Conservation (phyloP, 2,888 invertebrate species). For the Leptinotarsa juncta region DNA sequence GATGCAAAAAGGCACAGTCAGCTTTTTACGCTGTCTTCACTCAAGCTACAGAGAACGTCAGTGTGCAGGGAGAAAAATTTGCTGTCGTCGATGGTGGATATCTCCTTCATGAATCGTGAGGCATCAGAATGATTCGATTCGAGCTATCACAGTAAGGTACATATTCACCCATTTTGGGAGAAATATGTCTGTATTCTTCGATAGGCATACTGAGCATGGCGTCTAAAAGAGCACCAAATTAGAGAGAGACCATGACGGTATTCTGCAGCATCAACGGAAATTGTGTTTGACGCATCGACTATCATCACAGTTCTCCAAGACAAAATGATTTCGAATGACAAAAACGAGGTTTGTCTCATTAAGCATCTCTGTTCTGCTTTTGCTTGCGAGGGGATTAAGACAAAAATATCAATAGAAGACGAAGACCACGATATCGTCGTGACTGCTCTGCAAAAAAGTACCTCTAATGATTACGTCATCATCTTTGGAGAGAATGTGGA, state of each 20-base stretch:
- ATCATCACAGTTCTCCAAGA: slow-evolving; percentile 22
- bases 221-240: background rate
- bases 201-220: background rate
- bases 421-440: slow-evolving; percentile 25
- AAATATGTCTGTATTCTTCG: slow-evolving; percentile 4
- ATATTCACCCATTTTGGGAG: slow-evolving; percentile 24
- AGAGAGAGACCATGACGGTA: background rate
- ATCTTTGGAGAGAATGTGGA: background rate
- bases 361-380: background rate
- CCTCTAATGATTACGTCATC: slow-evolving; percentile 16
- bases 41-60: background rate
- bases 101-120: slow-evolving; percentile 7
- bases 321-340: slow-evolving; percentile 13
- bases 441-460: slow-evolving; percentile 25
- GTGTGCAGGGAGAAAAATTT: background rate
- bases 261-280: slow-evolving; percentile 16
- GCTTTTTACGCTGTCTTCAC: background rate
- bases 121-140: background rate
- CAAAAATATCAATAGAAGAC: slow-evolving; percentile 15
- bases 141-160: slow-evolving; percentile 27
- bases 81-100: slow-evolving; percentile 9
- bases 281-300: slow-evolving; percentile 28
- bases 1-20: slow-evolving; percentile 28
- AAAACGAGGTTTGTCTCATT: background rate
- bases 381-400: slow-evolving; percentile 16